Evolutionary conservation across 2,797 vertebrate genomes (phyloP), one percentile per base, ranked within the genome.

Genomic region (Siniperca obscura): DNA sequence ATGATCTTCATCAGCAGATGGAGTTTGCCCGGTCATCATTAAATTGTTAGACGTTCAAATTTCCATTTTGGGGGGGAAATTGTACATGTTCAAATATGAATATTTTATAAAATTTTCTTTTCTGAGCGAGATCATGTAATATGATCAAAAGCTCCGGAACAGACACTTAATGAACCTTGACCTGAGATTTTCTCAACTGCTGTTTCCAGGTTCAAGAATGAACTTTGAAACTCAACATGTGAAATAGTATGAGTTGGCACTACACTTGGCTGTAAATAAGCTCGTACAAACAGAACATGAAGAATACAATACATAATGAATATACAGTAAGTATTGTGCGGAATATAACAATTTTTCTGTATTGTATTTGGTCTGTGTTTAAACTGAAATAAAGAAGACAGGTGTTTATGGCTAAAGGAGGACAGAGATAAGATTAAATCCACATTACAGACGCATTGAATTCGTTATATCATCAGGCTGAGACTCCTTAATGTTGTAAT

Each of bases 401-500:
- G 25, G 21, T 73, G 61, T 61, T 57, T 50, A 7, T 14, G 34
- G 8, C 61, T 53, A 25, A 66, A 70, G 36, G 25, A 66, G 40
- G 56, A 57, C 9, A 56, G 53, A 71, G 46, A 36, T 27, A 22
- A 68, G 27, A 74, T 82, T 68, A 78, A 75, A 76, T 73, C 62
- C 27, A 66, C 46, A 48, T 65, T 34, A 48, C 52, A 65, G 61
- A 21, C 1, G 13, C 60, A 55, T 0, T 80, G 74, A 74, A 72
- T 60, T n/a, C 19, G 38, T 73, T 78, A 65, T 56, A 70, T 70
- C 40, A 74, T 70, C 56, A 70, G 12, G 52, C 65, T 78, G 62
- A 83, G 67, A 53, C 44, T 60, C 56, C 27, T 81, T 68, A n/a
- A 19, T 66, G 65, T 53, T 56, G 27, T 70, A 66, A 81, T 75